Evolutionary conservation across 2,113 vertebrate species (phyloP).

Genomic region (Rhynchomys soricoides): DNA sequence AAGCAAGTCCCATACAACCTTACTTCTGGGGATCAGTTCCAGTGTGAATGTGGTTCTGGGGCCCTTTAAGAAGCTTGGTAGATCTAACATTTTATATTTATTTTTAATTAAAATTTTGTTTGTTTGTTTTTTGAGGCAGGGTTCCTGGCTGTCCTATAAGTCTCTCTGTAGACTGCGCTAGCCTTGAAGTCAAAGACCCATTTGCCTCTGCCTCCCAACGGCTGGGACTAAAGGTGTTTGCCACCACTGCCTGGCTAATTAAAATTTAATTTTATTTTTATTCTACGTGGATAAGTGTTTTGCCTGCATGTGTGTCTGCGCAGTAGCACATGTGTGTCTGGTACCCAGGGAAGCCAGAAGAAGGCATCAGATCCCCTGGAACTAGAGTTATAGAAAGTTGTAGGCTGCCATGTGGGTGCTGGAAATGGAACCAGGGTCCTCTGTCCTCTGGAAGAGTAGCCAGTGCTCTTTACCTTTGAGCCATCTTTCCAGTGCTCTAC

Average conservation of each 20-base stretch:
- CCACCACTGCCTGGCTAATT: not conserved
- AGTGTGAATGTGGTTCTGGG: not conserved
- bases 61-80: not conserved
- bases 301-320: not conserved
- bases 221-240: not conserved
- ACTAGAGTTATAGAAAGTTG: not conserved
- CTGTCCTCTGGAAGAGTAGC: not conserved
- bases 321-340: not conserved
- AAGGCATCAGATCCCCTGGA: not conserved
- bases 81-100: not conserved
- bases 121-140: not conserved
- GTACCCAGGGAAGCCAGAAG: not conserved
- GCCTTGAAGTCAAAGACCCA: not conserved
- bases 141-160: not conserved
- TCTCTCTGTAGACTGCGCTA: not conserved
- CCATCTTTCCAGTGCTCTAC: not conserved
- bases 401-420: not conserved
- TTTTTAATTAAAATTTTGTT: not conserved
- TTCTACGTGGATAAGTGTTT: not conserved
- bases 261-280: not conserved
- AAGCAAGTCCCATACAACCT: too few relatives aligned
- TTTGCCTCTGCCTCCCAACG: not conserved
- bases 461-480: not conserved
- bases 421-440: not conserved
- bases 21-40: too few relatives aligned